Evolutionary conservation across 2,113 vertebrate species (phyloP).

Genomic region (Myocastor coypus): DNA sequence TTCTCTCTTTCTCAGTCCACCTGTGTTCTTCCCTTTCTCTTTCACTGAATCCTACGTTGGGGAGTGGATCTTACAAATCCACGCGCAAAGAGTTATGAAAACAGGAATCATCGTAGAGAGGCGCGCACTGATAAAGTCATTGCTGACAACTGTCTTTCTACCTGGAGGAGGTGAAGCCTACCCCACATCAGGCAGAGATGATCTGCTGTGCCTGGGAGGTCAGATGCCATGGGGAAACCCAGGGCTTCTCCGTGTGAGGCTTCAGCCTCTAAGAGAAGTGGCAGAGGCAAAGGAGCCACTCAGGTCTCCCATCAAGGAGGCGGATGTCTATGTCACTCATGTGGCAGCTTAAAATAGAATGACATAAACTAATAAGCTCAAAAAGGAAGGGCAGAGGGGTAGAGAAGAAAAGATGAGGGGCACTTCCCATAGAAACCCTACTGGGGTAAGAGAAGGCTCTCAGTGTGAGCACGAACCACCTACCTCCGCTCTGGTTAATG

Average conservation of each 20-base stretch:
- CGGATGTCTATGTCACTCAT: neutral
- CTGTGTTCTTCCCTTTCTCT: neutral
- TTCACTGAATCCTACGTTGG: neutral
- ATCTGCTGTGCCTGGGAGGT: neutral
- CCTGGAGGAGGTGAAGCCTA: neutral
- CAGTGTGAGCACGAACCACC: neutral
- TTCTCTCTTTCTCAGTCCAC: neutral
- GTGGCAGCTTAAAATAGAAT: neutral
- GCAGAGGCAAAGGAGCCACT: neutral
- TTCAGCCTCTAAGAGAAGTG: neutral
- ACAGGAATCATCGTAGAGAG: conserved; percentile 3
- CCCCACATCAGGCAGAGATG: neutral
- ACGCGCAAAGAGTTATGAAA: neutral
- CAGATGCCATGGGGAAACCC: neutral
- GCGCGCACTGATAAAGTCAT: conserved; percentile 4
- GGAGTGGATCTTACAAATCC: neutral
- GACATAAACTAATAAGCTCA: neutral
- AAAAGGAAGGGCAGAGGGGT: neutral
- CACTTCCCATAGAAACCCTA: neutral
- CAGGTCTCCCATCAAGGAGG: neutral
- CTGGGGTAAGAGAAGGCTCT: neutral
- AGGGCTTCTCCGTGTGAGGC: neutral
- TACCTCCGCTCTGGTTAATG: neutral
- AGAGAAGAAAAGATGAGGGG: neutral
- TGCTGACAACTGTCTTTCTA: neutral